Evolutionary conservation across 1,140 invertebrate species (phyloP), one percentile per base, ranked within the genome.

Genomic region (Wiebesia pumilae): DNA sequence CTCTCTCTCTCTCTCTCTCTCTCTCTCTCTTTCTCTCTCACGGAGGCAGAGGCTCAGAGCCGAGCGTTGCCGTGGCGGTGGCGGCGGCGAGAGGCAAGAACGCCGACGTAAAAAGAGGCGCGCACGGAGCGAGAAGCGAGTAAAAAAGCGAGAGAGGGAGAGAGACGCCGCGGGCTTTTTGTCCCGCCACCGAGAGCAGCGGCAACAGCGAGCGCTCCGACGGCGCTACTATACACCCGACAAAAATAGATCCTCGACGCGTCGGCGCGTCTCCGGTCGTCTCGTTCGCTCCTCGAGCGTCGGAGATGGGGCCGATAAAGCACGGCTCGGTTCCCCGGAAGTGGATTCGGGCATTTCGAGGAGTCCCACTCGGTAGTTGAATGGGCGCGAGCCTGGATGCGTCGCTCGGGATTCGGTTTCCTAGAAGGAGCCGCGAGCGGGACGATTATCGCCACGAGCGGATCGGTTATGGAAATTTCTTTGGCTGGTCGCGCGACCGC

Each of bases 141-240:
- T 75, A 86, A 86, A 84, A 79, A 86, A 84, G 73, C 77, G 54
- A 33, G 62, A 84, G 84, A 77, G 75, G 54, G 58, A 85, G 81
- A 62, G 65, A 51, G 84, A 47, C 69, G 93, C 92, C 91, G 92
- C 90, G 90, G 91, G 91, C 92, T 93, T 92, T 92, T 93, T 93
- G 92, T 92, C 90, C 91, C 90, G 91, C 90, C 90, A 90, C 89
- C 88, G 86, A 88, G 38, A 43, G 33, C 69, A 43, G n/a, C 30
- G 69, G 82, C 85, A 87, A 38, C 87, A 78, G 65, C 86, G 84
- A 71, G 69, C 33, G 24, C 12, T 38, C 75, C 43, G 51, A 14
- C 51, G 51, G 51, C 58, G 58, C 58, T 62, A 62, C 58, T 62
- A 62, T 87, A 89, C 88, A 90, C 90, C 91, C 91, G 90, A 91